Conservation (phyloP, 2,113 vertebrate genomes). For the Phasianus colchicus region DNA sequence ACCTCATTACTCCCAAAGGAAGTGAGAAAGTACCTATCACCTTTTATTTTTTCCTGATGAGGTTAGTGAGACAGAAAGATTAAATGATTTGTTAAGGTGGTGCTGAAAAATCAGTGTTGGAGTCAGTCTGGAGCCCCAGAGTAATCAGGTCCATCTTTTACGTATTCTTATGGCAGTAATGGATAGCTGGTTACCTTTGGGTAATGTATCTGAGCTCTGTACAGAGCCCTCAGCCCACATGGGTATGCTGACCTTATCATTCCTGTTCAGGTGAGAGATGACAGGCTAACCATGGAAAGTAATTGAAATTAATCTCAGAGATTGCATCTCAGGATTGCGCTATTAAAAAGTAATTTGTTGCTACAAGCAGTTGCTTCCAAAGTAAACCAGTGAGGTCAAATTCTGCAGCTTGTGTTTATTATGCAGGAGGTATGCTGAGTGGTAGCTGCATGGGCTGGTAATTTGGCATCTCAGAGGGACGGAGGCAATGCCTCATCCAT, state of each 20-base stretch:
- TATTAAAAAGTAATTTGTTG: constrained; percentile 64
- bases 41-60: not conserved
- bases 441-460: not conserved
- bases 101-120: not conserved
- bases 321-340: not conserved
- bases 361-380: constrained; percentile 48
- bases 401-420: not conserved
- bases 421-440: not conserved
- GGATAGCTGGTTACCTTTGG: not conserved
- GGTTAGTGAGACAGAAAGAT: not conserved
- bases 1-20: not conserved
- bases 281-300: constrained; percentile 48
- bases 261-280: constrained; percentile 40
- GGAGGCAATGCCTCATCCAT: not conserved
- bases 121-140: not conserved
- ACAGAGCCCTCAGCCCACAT: not conserved
- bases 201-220: not conserved
- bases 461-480: not conserved
- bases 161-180: not conserved
- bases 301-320: constrained; percentile 61
- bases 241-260: constrained; percentile 36
- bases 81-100: not conserved
- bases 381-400: constrained; percentile 17
- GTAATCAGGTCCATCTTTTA: not conserved
- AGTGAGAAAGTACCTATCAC: not conserved